Conservation (phyloP, 2,888 invertebrate genomes). For the Callyntrura sp. region DNA sequence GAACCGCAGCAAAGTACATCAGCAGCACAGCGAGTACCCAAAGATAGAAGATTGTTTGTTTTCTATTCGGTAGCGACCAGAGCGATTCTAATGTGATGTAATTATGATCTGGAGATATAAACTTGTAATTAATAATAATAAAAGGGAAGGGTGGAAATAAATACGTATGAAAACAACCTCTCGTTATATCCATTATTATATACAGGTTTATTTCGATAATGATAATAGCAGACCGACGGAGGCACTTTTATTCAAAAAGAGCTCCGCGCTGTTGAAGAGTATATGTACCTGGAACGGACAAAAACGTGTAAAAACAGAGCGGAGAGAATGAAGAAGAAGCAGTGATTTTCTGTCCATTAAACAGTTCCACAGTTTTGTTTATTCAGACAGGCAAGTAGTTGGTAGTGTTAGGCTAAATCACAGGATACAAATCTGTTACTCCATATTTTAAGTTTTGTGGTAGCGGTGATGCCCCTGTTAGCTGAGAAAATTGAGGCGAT, state of each 20-base stretch:
- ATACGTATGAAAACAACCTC: conserved; percentile 28
- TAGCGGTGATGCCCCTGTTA: background rate
- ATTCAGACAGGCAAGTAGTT: background rate
- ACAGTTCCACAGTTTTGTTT: conserved; percentile 10
- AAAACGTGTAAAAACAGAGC: no score
- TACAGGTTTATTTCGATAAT: conserved; percentile 23
- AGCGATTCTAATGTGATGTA: conserved; percentile 76
- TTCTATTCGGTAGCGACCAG: conserved; percentile 70
- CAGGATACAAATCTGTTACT: background rate
- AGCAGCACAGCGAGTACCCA: no score
- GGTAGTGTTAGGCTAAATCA: background rate
- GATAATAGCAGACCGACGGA: background rate
- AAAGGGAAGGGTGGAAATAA: conserved; percentile 32
- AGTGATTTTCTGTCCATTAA: background rate
- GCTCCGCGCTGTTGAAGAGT: no score
- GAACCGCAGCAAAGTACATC: no score
- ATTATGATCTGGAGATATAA: conserved; percentile 76
- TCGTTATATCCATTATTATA: conserved; percentile 11
- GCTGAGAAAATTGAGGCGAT: background rate
- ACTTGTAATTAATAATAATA: conserved; percentile 74
- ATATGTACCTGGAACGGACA: background rate
- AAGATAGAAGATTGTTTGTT: no score
- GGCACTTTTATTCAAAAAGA: no score
- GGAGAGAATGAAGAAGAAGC: background rate
- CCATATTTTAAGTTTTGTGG: background rate